Evolutionary conservation across 2,888 invertebrate genomes (phyloP), one percentile per base, ranked within the genome.

Genomic region (Macrophya alboannulata): DNA sequence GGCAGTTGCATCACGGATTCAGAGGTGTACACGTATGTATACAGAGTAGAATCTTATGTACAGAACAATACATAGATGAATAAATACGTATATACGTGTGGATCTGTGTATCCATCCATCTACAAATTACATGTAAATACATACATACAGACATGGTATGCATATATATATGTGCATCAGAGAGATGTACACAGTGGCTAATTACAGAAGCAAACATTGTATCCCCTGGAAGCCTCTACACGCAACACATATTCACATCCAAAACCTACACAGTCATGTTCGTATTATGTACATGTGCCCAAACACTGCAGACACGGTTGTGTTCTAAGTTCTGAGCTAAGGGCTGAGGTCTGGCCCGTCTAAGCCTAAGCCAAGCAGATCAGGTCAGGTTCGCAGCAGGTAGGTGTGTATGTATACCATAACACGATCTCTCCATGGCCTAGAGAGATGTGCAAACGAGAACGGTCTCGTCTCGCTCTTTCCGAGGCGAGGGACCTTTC

Each of bases 181-280:
- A 31, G 68, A 21, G 72, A 68, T 21, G 77, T 55, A 77, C 62
- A 81, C 65, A 59, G 43, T 90, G 91, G 90, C 90, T 92, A 92
- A 93, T 93, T 92, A 93, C 91, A 88, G 90, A 89, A 88, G 92
- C 91, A 92, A 92, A 91, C 92, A 90, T 90, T 90, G 89, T 90
- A 90, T 37, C 43, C 51, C n/a, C 21, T 31, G 31, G 31, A 37
- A 62, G 31, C 21, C 17, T 62, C 10, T 43, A 51, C 31, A 8
- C 3, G 31, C 31, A 21, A 79, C 40, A 79, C 31, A 76, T 31
- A 72, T 10, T 2, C 15, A 9, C 40, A 40, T 68, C 31, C n/a
- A 1, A n/a, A 37, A 15, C 68, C 3, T 31, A 65, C 37, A 17
- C 37, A 15, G 17, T 1, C 4, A 55, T 10, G 15, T 3, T 48